Evolutionary conservation across 1,140 invertebrate species (phyloP), one percentile per base, ranked within the genome.

Genomic region (Yoshiicerus persimilis): DNA sequence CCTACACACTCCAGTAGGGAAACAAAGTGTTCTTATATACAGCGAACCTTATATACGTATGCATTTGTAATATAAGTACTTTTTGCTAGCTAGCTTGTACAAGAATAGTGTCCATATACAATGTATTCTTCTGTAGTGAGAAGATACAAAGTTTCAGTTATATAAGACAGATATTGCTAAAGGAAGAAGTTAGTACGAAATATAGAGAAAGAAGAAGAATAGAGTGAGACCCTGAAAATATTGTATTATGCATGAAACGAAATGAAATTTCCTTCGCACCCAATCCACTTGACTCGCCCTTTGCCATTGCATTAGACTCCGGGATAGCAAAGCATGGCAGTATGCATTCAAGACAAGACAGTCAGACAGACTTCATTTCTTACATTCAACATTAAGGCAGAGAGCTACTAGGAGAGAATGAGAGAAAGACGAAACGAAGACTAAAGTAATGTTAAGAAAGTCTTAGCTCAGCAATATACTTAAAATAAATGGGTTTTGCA

Each of bases 171-270:
- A n/a, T n/a, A n/a, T n/a, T n/a, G n/a, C n/a, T n/a, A n/a, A n/a
- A n/a, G 38, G 27, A 80, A 32, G 32, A 20, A 80, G 75, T 8
- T 1, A 36, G 32, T 77, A 27, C 23, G 25, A 47, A 47, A 85
- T 56, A 85, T 47, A 85, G 30, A 84, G 80, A 39, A 38, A 27
- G 80, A 56, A 85, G 47, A 84, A 62, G 83, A 85, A 85, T 56
- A 85, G 83, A 80, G 85, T 66, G 47, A 66, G 85, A 64, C 30
- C 36, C 47, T 86, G 85, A 70, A 86, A 86, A 86, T 86, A 86
- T 86, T 86, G 56, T 86, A 86, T 86, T 86, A 86, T 86, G 85
- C 85, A 86, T 86, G 85, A 66, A 86, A 86, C 38, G 47, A 86
- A 86, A 86, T 86, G 56, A 86, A 86, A 86, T 86, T 86, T 70